Evolutionary conservation across 2,888 invertebrate genomes (phyloP).

Genomic region (Eurytoma adleriae): DNA sequence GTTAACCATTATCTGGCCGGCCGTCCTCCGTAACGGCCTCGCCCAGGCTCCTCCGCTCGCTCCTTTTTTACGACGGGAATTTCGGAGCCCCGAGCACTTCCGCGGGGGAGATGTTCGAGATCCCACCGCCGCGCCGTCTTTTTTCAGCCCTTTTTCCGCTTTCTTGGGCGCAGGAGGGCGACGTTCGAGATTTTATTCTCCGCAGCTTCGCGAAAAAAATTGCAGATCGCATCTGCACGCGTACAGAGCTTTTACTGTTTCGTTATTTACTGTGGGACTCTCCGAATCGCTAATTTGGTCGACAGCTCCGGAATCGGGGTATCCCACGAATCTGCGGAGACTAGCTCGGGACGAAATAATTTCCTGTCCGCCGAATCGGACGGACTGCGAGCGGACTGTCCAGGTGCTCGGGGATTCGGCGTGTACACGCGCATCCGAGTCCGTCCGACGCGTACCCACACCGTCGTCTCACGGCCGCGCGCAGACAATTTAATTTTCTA

Average conservation of each 20-base stretch:
- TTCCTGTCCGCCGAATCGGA: not conserved
- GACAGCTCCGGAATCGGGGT: too few species aligned
- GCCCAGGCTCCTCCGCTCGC: slow-evolving; percentile 30
- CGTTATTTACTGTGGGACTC: too few species aligned
- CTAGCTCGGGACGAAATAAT: not conserved
- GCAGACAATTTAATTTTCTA: slow-evolving; percentile 75
- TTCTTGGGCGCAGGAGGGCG: not conserved
- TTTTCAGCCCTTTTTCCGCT: slow-evolving; percentile 11
- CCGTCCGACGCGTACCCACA: not conserved
- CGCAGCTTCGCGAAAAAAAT: too few species aligned
- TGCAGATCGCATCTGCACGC: too few species aligned
- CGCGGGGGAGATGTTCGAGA: not conserved
- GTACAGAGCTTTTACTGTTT: too few species aligned
- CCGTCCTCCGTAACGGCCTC: not conserved
- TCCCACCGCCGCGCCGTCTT: not conserved
- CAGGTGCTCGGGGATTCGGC: slow-evolving; percentile 7
- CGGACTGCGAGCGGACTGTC: not conserved
- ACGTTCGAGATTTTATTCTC: not conserved
- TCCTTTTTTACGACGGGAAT: slow-evolving; percentile 7
- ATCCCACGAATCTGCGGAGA: too few species aligned
- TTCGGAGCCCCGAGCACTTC: slow-evolving; percentile 18
- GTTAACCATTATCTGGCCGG: slow-evolving; percentile 73
- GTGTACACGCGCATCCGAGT: not conserved
- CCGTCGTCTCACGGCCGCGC: not conserved
- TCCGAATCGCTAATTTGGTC: too few species aligned